Evolutionary conservation across 2,797 vertebrate species (phyloP).

Genomic region (Channallabes apus): DNA sequence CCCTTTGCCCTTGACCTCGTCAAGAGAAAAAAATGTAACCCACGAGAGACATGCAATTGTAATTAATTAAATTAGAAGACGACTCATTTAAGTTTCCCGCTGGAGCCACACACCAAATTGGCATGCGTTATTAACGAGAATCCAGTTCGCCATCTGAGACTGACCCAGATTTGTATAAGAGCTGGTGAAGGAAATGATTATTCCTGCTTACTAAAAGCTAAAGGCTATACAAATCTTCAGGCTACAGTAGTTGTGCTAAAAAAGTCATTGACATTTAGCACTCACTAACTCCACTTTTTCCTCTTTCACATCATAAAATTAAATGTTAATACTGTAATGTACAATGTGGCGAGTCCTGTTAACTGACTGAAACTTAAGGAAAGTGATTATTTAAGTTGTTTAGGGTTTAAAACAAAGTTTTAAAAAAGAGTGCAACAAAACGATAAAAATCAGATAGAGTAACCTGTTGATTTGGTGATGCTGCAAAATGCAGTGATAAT

Average conservation of each 20-base stretch:
- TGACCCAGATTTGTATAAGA: conserved; percentile 13
- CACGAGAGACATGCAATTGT: conserved; percentile 16
- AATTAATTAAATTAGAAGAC: conserved; percentile 23
- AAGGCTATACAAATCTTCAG: neutral
- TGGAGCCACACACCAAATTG: conserved; percentile 8
- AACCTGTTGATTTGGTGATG: too few species aligned
- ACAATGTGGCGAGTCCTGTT: neutral
- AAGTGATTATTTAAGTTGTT: too few species aligned
- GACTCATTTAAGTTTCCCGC: conserved; percentile 29
- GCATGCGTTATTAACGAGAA: neutral
- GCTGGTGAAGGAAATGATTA: neutral
- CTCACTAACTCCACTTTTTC: neutral
- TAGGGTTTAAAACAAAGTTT: too few species aligned
- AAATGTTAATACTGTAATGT: neutral
- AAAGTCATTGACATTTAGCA: neutral
- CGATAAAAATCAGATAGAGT: too few species aligned
- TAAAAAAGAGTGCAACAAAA: too few species aligned
- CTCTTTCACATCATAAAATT: neutral
- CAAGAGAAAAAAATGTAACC: neutral
- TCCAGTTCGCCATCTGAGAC: neutral
- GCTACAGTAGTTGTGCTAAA: neutral
- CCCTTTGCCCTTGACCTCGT: conserved; percentile 15
- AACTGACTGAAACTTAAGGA: too few species aligned
- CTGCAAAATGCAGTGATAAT: too few species aligned
- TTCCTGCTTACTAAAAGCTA: neutral